Conservation (phyloP, 2,888 invertebrate genomes). For the Portevinia maculata region DNA sequence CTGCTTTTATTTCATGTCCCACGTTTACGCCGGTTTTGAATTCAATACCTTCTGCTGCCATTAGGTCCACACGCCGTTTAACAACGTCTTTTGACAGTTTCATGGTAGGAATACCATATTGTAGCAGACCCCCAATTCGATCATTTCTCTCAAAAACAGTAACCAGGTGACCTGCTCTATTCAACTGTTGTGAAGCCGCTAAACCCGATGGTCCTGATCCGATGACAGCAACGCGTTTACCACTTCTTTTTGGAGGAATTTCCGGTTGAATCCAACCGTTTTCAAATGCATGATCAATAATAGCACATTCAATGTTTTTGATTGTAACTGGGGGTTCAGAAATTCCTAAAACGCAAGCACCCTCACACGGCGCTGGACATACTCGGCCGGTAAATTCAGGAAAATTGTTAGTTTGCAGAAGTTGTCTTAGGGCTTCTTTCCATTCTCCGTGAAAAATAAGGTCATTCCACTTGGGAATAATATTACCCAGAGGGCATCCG, state of each 20-base stretch:
- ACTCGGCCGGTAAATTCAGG: conserved; percentile 98
- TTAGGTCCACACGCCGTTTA: conserved; percentile 92
- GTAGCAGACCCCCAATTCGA: conserved; percentile 95
- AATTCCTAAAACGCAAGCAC: conserved; percentile 97
- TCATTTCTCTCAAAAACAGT: conserved; percentile 99
- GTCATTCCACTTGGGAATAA: conserved; percentile 99
- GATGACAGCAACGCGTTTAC: conserved; percentile 93
- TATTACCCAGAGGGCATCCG: conserved; percentile 98
- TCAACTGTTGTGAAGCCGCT: conserved; percentile 98
- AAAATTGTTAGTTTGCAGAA: conserved; percentile 99
- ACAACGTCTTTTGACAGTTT: conserved; percentile 97
- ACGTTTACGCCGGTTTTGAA: conserved; percentile 96
- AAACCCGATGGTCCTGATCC: conserved; percentile 97
- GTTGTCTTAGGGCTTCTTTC: conserved; percentile 95
- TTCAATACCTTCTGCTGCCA: conserved; percentile 93
- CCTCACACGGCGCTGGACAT: conserved; percentile 99
- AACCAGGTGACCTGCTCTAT: conserved; percentile 96
- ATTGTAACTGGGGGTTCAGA: conserved; percentile 98
- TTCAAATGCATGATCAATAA: conserved; percentile 99
- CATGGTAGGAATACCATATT: conserved; percentile 99
- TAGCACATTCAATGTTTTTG: conserved; percentile 99
- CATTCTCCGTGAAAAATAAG: conserved; percentile 97
- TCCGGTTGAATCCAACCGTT: conserved; percentile 96
- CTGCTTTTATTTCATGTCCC: conserved; percentile 94
- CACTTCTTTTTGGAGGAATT: conserved; percentile 89